Evolutionary conservation across 2,113 vertebrate species (phyloP).

Genomic region (Todiramphus chloris): DNA sequence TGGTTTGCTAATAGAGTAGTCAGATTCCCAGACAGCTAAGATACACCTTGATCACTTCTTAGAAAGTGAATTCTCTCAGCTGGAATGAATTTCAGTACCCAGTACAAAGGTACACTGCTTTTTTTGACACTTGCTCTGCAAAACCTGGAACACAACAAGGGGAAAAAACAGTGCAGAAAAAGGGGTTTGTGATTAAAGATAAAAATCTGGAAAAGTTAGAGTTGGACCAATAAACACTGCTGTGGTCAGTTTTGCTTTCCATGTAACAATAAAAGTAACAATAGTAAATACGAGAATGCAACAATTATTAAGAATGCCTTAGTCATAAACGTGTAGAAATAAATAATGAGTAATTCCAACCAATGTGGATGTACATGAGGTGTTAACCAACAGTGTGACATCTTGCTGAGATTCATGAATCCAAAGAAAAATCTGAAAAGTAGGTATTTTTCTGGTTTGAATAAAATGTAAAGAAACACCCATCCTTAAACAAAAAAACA

Average conservation of each 20-base stretch:
- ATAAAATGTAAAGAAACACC: background rate
- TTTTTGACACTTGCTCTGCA: background rate
- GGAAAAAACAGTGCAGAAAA: background rate
- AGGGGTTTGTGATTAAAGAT: background rate
- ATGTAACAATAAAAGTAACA: background rate
- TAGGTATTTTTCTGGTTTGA: background rate
- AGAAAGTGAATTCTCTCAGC: slow-evolving; percentile 34
- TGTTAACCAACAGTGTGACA: background rate
- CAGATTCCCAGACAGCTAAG: slow-evolving; percentile 37
- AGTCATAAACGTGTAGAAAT: background rate
- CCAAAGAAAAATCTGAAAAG: background rate
- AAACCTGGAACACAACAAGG: background rate
- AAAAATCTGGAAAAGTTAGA: background rate
- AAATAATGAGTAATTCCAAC: background rate
- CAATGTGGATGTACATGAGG: background rate
- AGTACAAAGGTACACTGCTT: background rate
- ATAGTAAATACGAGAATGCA: background rate
- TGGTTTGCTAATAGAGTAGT: slow-evolving; percentile 58
- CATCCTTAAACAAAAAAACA: background rate
- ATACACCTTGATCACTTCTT: slow-evolving; percentile 40
- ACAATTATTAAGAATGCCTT: background rate
- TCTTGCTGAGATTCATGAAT: background rate
- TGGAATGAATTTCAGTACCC: background rate
- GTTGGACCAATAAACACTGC: background rate
- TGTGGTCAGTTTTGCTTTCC: slow-evolving; percentile 4